These are phyloP conservation scores for Pseudomyrmex concolor DNA, from an alignment of 1,140 invertebrate species.

Conservation along the genomic window DNA sequence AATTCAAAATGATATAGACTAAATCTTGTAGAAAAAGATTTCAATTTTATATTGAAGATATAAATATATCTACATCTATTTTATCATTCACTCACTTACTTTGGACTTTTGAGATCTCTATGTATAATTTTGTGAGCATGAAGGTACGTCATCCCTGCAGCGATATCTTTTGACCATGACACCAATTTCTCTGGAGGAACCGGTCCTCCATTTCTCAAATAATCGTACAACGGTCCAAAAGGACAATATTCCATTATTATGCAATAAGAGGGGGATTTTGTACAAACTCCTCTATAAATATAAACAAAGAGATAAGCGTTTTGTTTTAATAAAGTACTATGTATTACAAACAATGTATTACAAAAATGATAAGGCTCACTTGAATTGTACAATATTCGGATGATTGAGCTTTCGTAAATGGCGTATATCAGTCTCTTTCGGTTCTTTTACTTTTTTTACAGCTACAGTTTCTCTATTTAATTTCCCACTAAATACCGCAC, in stretches of 20 bases:
- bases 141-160: conserved; percentile 97
- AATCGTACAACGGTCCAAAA: conserved; percentile 96
- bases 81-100: conserved; percentile 89
- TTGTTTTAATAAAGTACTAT: background rate
- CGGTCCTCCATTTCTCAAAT: conserved; percentile 92
- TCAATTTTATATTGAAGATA: background rate
- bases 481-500: conserved; percentile 96
- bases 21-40: no score
- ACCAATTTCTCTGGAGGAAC: conserved; percentile 94
- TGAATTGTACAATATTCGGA: conserved; percentile 98
- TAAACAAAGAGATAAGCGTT: background rate
- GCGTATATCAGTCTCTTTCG: conserved; percentile 97
- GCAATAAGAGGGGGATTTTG: conserved; percentile 96
- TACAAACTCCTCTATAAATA: conserved; percentile 93
- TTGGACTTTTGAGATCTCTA: conserved; percentile 97
- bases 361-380: conserved; percentile 85
- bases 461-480: conserved; percentile 94
- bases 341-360: background rate
- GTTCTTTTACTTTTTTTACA: conserved; percentile 97
- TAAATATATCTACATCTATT: background rate
- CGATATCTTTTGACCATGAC: conserved; percentile 98
- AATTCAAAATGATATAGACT: no score
- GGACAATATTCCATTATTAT: conserved; percentile 99
- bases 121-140: conserved; percentile 99
- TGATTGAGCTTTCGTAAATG: conserved; percentile 98